Evolutionary conservation across 2,888 invertebrate genomes (phyloP).

Genomic region (Epirrhoe tristata): DNA sequence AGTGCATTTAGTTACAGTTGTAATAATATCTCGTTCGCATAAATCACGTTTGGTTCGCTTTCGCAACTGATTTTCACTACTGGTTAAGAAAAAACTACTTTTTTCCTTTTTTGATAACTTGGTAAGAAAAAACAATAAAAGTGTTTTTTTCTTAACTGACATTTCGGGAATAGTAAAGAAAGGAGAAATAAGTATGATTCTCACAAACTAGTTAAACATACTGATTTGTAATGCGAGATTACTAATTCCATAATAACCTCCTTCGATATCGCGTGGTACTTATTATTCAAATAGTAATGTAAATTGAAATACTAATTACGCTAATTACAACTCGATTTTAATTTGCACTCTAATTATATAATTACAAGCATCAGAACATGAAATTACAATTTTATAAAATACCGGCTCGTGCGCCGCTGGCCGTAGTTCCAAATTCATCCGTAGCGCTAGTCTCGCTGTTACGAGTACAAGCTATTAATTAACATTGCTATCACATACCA

Average conservation of each 20-base stretch:
- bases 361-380: constrained; percentile 25
- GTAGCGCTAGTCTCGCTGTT: constrained; percentile 62
- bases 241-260: constrained; percentile 30
- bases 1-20: too few species aligned
- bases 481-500: constrained; percentile 85
- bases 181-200: not conserved
- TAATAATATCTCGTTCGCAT: too few species aligned
- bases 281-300: constrained; percentile 45
- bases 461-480: constrained; percentile 75
- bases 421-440: constrained; percentile 57
- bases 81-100: too few species aligned
- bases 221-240: not conserved
- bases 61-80: too few species aligned
- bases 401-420: constrained; percentile 26
- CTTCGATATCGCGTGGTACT: constrained; percentile 37
- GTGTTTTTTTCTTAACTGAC: too few species aligned
- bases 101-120: too few species aligned
- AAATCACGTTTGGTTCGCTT: too few species aligned
- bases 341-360: constrained; percentile 43
- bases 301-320: constrained; percentile 53
- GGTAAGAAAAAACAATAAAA: too few species aligned
- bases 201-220: not conserved
- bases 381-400: constrained; percentile 18
- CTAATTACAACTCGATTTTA: constrained; percentile 45
- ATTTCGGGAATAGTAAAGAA: too few species aligned